Evolutionary conservation across 1,140 invertebrate species (phyloP).

Genomic region (Drosophila virilis): DNA sequence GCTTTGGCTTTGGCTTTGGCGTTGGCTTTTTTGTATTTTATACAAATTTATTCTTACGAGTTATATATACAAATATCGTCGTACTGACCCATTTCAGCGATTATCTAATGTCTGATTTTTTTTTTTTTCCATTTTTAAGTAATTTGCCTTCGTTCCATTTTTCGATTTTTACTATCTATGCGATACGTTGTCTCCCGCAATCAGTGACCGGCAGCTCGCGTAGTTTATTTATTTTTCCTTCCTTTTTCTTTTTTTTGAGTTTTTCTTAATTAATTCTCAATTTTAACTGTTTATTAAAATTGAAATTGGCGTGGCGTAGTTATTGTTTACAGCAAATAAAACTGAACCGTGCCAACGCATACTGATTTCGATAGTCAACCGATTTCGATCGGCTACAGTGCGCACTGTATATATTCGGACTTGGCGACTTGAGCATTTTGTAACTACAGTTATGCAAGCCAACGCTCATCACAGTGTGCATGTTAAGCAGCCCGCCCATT

Average conservation of each 20-base stretch:
- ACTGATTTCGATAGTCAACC: slow-evolving; percentile 56
- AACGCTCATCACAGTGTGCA: slow-evolving; percentile 33
- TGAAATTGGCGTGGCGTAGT: slow-evolving; percentile 41
- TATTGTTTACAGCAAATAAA: slow-evolving; percentile 70
- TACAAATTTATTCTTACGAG: slow-evolving; percentile 13
- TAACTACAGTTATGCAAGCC: slow-evolving; percentile 62
- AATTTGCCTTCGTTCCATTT: slow-evolving; percentile 30
- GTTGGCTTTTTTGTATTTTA: slow-evolving; percentile 8
- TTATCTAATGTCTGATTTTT: slow-evolving; percentile 70
- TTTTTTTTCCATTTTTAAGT: slow-evolving; percentile 20
- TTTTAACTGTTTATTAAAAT: slow-evolving; percentile 80
- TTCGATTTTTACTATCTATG: slow-evolving; percentile 70
- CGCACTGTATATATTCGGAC: slow-evolving; percentile 8
- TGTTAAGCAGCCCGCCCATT: slow-evolving; percentile 42
- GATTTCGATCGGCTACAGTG: slow-evolving; percentile 2
- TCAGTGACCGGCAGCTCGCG: slow-evolving; percentile 38
- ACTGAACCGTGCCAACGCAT: slow-evolving; percentile 56
- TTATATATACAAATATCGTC: slow-evolving; percentile 23
- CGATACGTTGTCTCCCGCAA: slow-evolving; percentile 67
- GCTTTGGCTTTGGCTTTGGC: background rate
- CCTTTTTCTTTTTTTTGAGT: slow-evolving; percentile 1
- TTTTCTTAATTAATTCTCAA: slow-evolving; percentile 75
- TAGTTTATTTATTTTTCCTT: background rate
- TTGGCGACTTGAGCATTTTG: slow-evolving; percentile 24
- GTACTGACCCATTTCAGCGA: slow-evolving; percentile 71